Conservation (phyloP, 2,888 invertebrate species). For the Acronicta alni region DNA sequence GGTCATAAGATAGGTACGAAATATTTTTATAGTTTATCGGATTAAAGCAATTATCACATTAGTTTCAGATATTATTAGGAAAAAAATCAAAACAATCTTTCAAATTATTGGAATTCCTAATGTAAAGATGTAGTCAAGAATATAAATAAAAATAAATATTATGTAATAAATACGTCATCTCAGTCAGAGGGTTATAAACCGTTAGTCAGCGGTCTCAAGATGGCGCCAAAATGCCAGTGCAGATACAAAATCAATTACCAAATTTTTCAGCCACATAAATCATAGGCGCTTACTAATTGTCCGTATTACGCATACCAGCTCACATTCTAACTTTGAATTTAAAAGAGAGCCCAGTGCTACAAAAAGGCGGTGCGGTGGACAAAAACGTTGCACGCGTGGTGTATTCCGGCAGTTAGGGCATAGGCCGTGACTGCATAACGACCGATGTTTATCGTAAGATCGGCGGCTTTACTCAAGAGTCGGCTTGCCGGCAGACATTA, state of each 20-base stretch:
- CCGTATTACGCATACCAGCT: constrained; percentile 56
- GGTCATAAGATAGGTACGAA: constrained; percentile 14
- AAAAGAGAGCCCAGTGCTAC: constrained; percentile 60
- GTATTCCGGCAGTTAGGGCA: constrained; percentile 81
- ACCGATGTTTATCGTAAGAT: constrained; percentile 82
- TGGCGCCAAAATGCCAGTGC: constrained; percentile 77
- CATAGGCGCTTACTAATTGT: constrained; percentile 79
- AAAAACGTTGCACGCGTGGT: constrained; percentile 82
- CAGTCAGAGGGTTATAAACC: constrained; percentile 41
- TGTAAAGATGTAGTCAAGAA: not conserved
- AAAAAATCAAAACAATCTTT: constrained; percentile 1
- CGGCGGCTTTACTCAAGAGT: constrained; percentile 56
- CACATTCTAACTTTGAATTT: constrained; percentile 64
- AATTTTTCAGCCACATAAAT: constrained; percentile 71
- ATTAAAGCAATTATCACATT: constrained; percentile 34
- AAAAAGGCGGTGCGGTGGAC: constrained; percentile 67
- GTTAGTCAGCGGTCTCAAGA: constrained; percentile 67
- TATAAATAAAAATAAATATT: not conserved
- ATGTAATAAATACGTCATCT: not conserved
- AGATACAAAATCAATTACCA: constrained; percentile 57
- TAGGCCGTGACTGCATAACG: constrained; percentile 83
- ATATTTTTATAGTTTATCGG: constrained; percentile 11
- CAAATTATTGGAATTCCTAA: too few species aligned
- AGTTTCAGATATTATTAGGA: constrained; percentile 21
- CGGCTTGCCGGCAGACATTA: constrained; percentile 48